Evolutionary conservation across 2,797 vertebrate species (phyloP).

Genomic region (Phaenicophaeus curvirostris): DNA sequence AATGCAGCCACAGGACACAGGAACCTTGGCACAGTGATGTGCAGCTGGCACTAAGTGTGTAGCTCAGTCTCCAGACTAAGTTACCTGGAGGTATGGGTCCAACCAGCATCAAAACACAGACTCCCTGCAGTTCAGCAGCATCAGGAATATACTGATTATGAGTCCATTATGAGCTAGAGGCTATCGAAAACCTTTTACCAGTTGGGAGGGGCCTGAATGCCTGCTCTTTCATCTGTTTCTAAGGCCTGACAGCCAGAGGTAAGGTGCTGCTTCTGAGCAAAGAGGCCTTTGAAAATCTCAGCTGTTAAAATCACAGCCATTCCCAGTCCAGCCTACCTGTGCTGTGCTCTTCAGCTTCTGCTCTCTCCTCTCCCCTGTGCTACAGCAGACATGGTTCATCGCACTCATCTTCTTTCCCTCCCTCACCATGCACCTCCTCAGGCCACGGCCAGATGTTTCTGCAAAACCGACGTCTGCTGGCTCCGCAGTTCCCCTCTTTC

Average conservation of each 20-base stretch:
- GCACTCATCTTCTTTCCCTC: neutral
- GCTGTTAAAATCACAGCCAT: neutral
- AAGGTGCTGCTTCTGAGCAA: neutral
- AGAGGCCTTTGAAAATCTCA: neutral
- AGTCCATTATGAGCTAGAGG: neutral
- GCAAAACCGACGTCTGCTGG: neutral
- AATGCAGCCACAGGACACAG: neutral
- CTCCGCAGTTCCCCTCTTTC: neutral
- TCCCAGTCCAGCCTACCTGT: neutral
- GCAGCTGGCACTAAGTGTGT: neutral
- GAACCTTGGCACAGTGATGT: neutral
- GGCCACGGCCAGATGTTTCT: neutral
- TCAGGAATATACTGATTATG: neutral
- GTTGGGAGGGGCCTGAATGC: neutral
- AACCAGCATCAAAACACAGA: neutral
- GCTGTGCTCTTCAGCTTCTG: neutral
- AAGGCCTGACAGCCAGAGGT: neutral
- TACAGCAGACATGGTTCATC: neutral
- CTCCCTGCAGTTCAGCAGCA: neutral
- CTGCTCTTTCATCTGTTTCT: neutral
- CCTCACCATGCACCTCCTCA: fast-evolving
- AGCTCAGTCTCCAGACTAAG: neutral
- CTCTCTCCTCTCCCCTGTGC: neutral
- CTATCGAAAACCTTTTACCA: neutral
- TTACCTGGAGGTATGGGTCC: neutral